phyloP scores from a whole-genome alignment of 2,888 invertebrate species.

The Drosophila recens region DNA sequence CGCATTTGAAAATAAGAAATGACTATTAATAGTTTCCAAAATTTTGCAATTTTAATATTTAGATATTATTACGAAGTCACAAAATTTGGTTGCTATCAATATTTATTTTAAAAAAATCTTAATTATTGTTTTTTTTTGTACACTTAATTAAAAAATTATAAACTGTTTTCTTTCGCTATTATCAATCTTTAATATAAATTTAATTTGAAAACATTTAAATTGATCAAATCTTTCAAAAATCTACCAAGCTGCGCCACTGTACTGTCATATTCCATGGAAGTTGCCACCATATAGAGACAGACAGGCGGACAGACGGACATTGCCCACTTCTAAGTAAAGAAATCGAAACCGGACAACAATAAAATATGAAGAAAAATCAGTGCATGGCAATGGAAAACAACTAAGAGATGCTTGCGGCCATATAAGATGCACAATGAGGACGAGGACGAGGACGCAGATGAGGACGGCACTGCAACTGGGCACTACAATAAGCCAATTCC shows the following conservation, averaged over 20 bases:
- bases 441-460: slow-evolving; percentile 15
- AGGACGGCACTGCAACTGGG: slow-evolving; percentile 32
- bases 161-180: too few species aligned
- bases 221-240: too few species aligned
- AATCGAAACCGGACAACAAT: slow-evolving; percentile 75
- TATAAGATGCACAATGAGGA: slow-evolving; percentile 22
- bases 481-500: slow-evolving; percentile 72
- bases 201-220: too few species aligned
- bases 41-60: too few species aligned
- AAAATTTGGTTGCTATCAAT: too few species aligned
- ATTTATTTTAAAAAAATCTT: too few species aligned
- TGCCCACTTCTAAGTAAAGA: slow-evolving; percentile 78
- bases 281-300: slow-evolving; percentile 32
- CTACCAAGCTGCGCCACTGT: slow-evolving; percentile 32
- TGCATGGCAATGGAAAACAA: slow-evolving; percentile 53
- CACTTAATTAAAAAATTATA: too few species aligned
- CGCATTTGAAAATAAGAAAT: too few species aligned
- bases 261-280: slow-evolving; percentile 40
- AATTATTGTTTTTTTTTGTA: too few species aligned
- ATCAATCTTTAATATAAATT: too few species aligned
- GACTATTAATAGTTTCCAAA: too few species aligned
- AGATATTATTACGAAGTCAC: too few species aligned
- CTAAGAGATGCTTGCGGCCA: slow-evolving; percentile 51
- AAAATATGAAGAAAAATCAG: slow-evolving; percentile 67
- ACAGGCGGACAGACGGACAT: slow-evolving; percentile 50